Base-by-base conservation (phyloP, 2,113 vertebrate genomes). In the Tachysurus fulvidraco region DNA sequence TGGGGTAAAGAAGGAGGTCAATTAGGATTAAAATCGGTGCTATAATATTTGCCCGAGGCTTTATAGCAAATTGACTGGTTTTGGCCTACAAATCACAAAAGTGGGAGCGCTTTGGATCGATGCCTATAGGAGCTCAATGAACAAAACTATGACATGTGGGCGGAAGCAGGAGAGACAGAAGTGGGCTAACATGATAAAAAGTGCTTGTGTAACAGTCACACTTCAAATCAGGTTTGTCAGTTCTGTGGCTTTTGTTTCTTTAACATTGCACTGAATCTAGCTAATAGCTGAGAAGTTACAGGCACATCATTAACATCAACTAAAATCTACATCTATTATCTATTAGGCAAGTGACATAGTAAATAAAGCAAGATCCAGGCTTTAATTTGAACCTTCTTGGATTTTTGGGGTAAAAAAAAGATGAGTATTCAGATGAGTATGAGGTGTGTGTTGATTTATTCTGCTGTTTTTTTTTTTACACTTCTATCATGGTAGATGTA, bases 1-100 rank as follows among this genome's bases (percentile, higher is more conserved):
- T 55, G 80, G 71, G 86, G 86, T 83, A 83, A 81, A 50, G 73
- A 87, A 87, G 59, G 73, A 76, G 81, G 86, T 83, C 86, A 86
- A 36, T 86, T 54, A 83, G 86, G 28, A 87, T 78, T 30, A 77
- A 76, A 83, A 83, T 74, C 60, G 57, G 59, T n/a, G 23, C 55
- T 55, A 30, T 67, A 77, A 50, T 62, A 67, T 83, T 67, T 67
- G 81, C 86, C 60, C 11, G 50, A 78, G 64, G 86, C 71, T 83
- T 83, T 69, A 19, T 59, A 81, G 73, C 86, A 83, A 87, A 74
- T 83, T 82, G 62, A 82, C 71, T 67, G 60, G 73, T 87, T 87
- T 64, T 83, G 71, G 86, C 81, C 83, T 83, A 76, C 86, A 73
- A 83, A 59, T 62, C n/a, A 64, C 30, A 83, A 77, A 60, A 78